These are phyloP conservation scores for Chromobotia macracanthus DNA, from an alignment of 2,797 vertebrate species.

Conservation along the genomic window DNA sequence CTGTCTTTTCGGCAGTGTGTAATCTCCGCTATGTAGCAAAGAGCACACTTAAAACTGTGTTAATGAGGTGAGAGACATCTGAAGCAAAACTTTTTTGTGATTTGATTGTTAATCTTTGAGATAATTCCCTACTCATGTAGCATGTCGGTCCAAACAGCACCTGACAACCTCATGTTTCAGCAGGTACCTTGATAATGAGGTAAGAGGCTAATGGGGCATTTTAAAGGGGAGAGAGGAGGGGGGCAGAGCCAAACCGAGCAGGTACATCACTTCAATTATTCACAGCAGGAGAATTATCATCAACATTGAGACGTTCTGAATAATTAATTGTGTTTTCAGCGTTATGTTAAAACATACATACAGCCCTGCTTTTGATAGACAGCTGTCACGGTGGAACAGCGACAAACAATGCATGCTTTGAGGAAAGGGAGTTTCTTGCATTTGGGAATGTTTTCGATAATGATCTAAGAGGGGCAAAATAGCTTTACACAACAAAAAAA, in stretches of 20 bases:
- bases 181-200: constrained; percentile 65
- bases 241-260: constrained; percentile 66
- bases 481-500: constrained; percentile 28
- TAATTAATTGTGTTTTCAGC: constrained; percentile 79
- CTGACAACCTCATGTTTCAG: constrained; percentile 75
- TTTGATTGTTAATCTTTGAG: background rate
- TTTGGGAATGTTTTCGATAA: constrained; percentile 35
- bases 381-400: constrained; percentile 40
- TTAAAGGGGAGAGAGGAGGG: constrained; percentile 46
- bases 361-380: constrained; percentile 68
- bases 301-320: constrained; percentile 76
- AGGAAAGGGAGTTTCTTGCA: constrained; percentile 10
- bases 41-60: background rate
- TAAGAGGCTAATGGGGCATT: constrained; percentile 71
- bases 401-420: constrained; percentile 1
- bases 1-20: background rate
- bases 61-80: background rate
- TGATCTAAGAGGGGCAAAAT: constrained; percentile 29
- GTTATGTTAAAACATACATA: constrained; percentile 76
- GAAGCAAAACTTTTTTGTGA: background rate
- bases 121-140: background rate
- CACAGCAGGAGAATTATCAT: constrained; percentile 81
- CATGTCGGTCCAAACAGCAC: constrained; percentile 43
- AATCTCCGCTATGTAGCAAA: background rate
- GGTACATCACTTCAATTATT: constrained; percentile 79